A percentile compares a stretch with the other conserved stretches of the same genome.
phyloP scores from a whole-genome alignment of 2,797 vertebrate species.

The Lithobates sylvaticus region DNA sequence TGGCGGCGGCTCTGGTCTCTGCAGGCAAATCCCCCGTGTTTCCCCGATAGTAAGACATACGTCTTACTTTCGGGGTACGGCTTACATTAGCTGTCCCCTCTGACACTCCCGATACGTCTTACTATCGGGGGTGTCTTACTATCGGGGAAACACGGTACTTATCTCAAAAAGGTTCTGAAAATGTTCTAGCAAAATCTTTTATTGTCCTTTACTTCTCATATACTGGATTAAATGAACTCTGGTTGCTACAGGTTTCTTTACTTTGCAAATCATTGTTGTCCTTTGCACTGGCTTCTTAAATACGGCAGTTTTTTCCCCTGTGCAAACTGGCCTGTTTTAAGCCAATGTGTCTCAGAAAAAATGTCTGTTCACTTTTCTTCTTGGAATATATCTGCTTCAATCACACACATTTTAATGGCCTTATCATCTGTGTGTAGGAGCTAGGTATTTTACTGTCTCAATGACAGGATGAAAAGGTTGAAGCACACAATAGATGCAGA shows the following conservation, averaged over 20 bases:
- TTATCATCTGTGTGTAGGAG: constrained; percentile 54
- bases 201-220: no score
- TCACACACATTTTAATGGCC: constrained; percentile 52
- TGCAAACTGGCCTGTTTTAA: constrained; percentile 11
- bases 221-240: not conserved
- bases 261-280: no score
- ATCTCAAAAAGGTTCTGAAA: not conserved
- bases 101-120: no score
- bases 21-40: no score
- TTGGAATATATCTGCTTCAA: constrained; percentile 44
- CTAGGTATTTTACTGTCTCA: constrained; percentile 59
- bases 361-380: constrained; percentile 12
- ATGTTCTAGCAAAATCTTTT: not conserved
- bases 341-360: not conserved
- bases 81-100: no score
- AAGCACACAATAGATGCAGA: constrained; percentile 50
- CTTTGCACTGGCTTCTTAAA: no score
- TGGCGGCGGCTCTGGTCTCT: no score
- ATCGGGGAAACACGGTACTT: no score
- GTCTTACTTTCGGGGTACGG: no score
- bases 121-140: no score
- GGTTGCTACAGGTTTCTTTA: not conserved
- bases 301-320: not conserved
- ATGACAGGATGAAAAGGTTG: constrained; percentile 62
- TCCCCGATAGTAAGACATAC: no score